Evolutionary conservation across 2,113 vertebrate species (phyloP), one percentile per base, ranked within the genome.

Genomic region (Cebus imitator): DNA sequence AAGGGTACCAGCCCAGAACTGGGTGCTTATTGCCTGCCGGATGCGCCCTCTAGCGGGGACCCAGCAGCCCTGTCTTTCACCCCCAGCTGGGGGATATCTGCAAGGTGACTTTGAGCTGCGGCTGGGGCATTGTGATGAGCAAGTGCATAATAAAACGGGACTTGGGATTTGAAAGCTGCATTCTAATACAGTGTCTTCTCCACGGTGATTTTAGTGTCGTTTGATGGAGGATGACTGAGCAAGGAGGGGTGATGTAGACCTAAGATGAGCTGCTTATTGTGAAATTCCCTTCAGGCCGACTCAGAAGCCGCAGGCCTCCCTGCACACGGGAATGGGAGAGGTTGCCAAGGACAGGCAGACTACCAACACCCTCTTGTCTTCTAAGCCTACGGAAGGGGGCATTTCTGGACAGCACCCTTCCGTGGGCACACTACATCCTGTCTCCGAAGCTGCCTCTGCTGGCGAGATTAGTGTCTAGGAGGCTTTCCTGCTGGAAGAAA

Each of bases 81-180:
- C 79, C 35, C 18, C 37, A 48, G 5, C 79, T 40, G 35, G 27
- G 84, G 84, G 37, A 40, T 30, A 35, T 70, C 79, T 75, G 21
- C 81, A 64, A 68, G 88, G 82, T 94, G 91, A 76, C 94, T 50
- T 58, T 45, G 57, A 95, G 35, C 82, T 79, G n/a, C 45, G 78
- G 12, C 40, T 70, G 18, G 3, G 17, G 27, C 30, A 2, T 82
- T 32, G 25, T 48, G 30, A 85, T 37, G 37, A 66, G n/a, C 85
- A 64, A 30, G 43, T 37, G 5, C 81, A 3, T 40, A 72, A 72
- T 25, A 50, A 14, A 52, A 66, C 0, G 8, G 76, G 64, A 64
- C 61, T 61, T 86, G 43, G 25, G 12, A 13, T 30, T 82, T 40
- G 61, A 32, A 66, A 88, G 79, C 72, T 73, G 66, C 43, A 5